phyloP scores from a whole-genome alignment of 1,140 invertebrate species.

The Bombus waltoni region DNA sequence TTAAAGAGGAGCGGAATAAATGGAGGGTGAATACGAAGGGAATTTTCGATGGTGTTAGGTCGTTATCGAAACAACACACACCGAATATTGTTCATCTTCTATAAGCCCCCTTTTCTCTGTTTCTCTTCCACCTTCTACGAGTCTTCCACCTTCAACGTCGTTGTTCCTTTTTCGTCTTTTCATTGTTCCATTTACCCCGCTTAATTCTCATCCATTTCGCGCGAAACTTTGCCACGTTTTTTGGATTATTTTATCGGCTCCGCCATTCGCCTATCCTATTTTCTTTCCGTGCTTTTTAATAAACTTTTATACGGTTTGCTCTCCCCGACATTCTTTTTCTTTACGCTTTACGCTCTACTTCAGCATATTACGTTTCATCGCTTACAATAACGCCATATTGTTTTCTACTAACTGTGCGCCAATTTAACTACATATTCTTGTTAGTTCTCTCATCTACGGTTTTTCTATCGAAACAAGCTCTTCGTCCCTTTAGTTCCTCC shows the following conservation, averaged over 20 bases:
- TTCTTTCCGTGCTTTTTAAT: background rate
- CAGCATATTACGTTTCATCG: background rate
- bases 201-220: background rate
- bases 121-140: background rate
- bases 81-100: conserved; percentile 7
- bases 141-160: background rate
- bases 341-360: no score
- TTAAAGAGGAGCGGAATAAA: conserved; percentile 9
- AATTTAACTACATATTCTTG: background rate
- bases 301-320: background rate
- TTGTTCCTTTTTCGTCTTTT: background rate
- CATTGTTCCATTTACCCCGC: background rate
- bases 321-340: background rate
- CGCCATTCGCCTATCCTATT: background rate
- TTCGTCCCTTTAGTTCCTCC: background rate
- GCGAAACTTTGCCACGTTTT: background rate
- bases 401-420: background rate
- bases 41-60: background rate
- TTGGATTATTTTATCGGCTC: background rate
- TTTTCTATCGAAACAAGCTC: background rate
- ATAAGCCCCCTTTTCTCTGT: no score
- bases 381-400: background rate
- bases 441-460: background rate
- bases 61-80: conserved; percentile 5
- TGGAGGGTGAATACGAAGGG: background rate